Evolutionary conservation across 2,113 vertebrate genomes (phyloP).

Genomic region (Gracilinanus agilis): DNA sequence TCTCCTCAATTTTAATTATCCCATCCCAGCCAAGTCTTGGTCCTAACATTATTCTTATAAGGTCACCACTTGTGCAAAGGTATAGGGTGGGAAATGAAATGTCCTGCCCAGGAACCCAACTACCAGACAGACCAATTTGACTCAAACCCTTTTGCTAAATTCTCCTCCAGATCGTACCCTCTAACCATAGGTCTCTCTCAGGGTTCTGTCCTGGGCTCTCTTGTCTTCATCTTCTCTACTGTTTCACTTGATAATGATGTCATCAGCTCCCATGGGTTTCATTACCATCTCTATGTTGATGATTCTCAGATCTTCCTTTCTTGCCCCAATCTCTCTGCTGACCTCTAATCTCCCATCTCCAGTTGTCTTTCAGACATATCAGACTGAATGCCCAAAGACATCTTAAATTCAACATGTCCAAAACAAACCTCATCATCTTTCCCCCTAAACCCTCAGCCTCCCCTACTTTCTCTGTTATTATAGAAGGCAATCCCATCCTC

Average conservation of each 20-base stretch:
- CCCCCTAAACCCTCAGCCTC: neutral
- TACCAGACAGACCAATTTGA: neutral
- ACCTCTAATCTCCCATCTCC: neutral
- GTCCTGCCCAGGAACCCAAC: neutral
- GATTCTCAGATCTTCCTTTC: neutral
- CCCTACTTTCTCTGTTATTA: neutral
- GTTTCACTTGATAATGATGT: neutral
- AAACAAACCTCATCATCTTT: neutral
- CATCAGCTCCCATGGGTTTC: neutral
- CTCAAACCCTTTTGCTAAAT: neutral
- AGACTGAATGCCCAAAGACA: neutral
- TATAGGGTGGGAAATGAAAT: neutral
- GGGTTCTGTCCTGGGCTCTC: neutral
- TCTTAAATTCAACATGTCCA: neutral
- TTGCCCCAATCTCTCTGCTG: neutral
- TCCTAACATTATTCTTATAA: neutral
- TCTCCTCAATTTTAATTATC: neutral
- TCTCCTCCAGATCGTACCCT: neutral
- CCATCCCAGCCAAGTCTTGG: neutral
- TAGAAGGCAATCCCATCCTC: neutral
- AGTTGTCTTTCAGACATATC: neutral
- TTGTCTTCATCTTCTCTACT: neutral
- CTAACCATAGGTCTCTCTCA: neutral
- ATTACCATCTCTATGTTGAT: neutral
- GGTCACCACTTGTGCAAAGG: neutral